Evolutionary conservation across 2,888 invertebrate genomes (phyloP), one percentile per base, ranked within the genome.

Genomic region (Phaonia tiefii): DNA sequence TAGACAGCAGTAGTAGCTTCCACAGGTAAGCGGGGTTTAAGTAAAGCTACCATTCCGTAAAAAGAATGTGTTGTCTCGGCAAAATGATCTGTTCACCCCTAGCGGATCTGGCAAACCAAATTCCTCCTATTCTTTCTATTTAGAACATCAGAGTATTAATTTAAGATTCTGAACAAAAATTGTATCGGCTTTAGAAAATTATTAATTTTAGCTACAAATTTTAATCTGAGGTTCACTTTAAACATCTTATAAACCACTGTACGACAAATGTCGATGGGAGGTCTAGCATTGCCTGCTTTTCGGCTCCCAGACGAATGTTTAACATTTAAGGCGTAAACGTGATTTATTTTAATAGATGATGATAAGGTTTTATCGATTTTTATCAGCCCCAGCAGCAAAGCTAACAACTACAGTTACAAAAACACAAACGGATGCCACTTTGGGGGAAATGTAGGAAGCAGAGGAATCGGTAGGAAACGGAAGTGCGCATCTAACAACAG

Each of bases 331-430:
- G 78, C 81, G 78, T 72, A 73, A 75, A 85, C 86, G 88, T 88
- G 88, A 88, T 88, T 88, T 89, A 88, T 88, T 88, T 87, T 86
- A 87, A 86, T 87, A 86, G 86, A 86, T 88, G 86, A 88, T 88
- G 86, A 88, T 88, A 86, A 87, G 83, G 85, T 85, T 86, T 86
- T 85, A 88, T 88, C 86, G 87, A 87, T 88, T 88, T 86, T 78
- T 75, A 66, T 80, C 51, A 65, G 49, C 49, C 17, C 4, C n/a
- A 49, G 49, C 37, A 73, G 17, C 66, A 51, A 42, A 42, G 44
- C 44, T 56, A 75, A 25, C 10, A 58, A 22, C 1, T 25, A 13
- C 46, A 37, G 1, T 3, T 17, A 63, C 37, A 20, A 42, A 1
- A 10, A 15, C 25, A 60, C 46, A 46, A n/a, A 46, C 15, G 17